Evolutionary conservation across 2,113 vertebrate genomes (phyloP), one percentile per base, ranked within the genome.

Genomic region (Pelvicachromis taeniatus): DNA sequence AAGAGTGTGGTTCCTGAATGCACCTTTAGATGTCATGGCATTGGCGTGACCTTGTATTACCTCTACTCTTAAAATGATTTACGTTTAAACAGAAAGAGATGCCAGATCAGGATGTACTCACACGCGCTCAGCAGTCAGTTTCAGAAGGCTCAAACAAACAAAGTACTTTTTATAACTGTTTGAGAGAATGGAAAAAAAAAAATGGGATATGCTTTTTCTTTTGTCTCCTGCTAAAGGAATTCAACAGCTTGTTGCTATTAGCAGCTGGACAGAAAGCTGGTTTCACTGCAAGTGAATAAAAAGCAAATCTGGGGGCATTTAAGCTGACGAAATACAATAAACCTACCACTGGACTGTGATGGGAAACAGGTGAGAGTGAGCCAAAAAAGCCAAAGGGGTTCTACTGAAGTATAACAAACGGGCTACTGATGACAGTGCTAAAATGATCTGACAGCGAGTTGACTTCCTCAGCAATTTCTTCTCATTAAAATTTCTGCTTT

Each of bases 241-340:
- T 87, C 70, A 78, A 84, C 89, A 90, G 84, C 54, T 87, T 92
- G 88, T 90, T 92, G 84, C 77, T 61, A 89, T 94, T 93, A 92
- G 83, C 63, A 85, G 85, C 65, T 82, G 56, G 85, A 90, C 54
- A 81, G 38, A 87, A 80, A 81, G 75, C 83, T 61, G 56, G 26
- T 85, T 91, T 85, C 55, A 85, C 78, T 83, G 70, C 45, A 73
- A 78, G 38, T 79, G 77, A 89, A 90, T 90, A 75, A 89, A 91
- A 85, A 84, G 80, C 38, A 82, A 90, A 89, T 87, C 78, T 90
- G 88, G 54, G 78, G 77, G 33, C 75, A 77, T 92, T 93, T 89
- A 81, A 78, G 77, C 81, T 84, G 56, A 88, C 31, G 10, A 65
- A 89, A 86, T 78, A 87, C 83, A 89, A 90, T 93, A 92, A 92